Percentiles rank a stretch among this genome's conserved stretches.
Evolutionary conservation across 2,888 invertebrate genomes (phyloP).

Genomic region (Gymnoscelis rufifasciata): DNA sequence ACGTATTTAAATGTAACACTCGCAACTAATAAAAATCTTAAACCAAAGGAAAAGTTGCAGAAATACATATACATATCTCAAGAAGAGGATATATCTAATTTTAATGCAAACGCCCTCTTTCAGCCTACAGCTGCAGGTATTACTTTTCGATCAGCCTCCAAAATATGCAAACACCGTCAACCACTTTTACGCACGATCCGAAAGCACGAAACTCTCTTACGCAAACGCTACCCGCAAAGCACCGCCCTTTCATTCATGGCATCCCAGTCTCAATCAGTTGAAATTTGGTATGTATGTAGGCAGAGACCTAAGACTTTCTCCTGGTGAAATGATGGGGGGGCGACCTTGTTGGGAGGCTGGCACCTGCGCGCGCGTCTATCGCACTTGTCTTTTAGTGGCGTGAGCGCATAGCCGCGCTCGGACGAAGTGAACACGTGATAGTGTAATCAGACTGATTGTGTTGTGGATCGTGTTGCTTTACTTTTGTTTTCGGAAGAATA

Average conservation of each 20-base stretch:
- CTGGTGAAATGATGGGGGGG: conserved; percentile 69
- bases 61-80: too few relatives aligned
- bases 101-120: too few relatives aligned
- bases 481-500: conserved; percentile 43
- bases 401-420: conserved; percentile 68
- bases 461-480: conserved; percentile 48
- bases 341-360: conserved; percentile 77
- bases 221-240: conserved; percentile 26
- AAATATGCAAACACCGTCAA: too few relatives aligned
- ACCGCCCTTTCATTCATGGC: conserved; percentile 54
- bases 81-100: too few relatives aligned
- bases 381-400: conserved; percentile 68
- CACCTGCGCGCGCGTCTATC: conserved; percentile 65
- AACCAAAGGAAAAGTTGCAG: too few relatives aligned
- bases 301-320: conserved; percentile 64
- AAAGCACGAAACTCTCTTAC: too few relatives aligned
- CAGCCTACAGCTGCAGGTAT: too few relatives aligned
- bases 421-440: conserved; percentile 57
- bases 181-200: too few relatives aligned
- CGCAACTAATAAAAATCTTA: too few relatives aligned
- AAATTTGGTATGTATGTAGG: conserved; percentile 79
- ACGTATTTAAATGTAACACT: too few relatives aligned
- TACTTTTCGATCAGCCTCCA: too few relatives aligned
- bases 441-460: conserved; percentile 65
- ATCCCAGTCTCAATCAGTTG: conserved; percentile 65